Evolutionary conservation across 2,797 vertebrate species (phyloP).

Genomic region (Sparidentex hasta): DNA sequence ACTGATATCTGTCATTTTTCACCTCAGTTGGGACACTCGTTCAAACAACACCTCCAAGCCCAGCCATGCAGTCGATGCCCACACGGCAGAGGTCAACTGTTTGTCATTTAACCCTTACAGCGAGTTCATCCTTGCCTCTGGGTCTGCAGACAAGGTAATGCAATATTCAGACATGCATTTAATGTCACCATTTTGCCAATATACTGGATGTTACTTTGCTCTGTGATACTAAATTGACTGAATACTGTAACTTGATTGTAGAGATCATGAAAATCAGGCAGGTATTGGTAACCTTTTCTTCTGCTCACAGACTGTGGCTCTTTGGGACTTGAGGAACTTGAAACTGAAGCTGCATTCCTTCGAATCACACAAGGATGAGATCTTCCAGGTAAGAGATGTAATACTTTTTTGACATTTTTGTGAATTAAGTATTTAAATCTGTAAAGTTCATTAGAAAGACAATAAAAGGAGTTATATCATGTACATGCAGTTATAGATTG

Average conservation of each 20-base stretch:
- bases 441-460: background rate
- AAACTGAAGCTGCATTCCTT: constrained; percentile 95
- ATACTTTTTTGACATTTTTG: background rate
- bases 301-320: constrained; percentile 88
- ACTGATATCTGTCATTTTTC: background rate
- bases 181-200: rapidly evolving
- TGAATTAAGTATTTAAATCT: background rate
- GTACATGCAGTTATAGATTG: background rate
- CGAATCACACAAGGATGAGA: constrained; percentile 95
- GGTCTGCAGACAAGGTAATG: constrained; percentile 94
- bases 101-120: constrained; percentile 97
- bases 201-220: background rate
- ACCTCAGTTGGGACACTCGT: constrained; percentile 93
- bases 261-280: background rate
- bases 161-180: background rate
- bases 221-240: background rate
- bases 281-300: constrained; percentile 14
- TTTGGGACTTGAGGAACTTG: constrained; percentile 93
- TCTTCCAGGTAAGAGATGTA: constrained; percentile 90
- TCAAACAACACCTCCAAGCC: constrained; percentile 97
- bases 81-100: constrained; percentile 97
- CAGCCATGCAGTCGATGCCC: constrained; percentile 94
- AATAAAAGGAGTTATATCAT: background rate
- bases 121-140: constrained; percentile 95
- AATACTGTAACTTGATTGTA: constrained; percentile 13